phyloP scores from a whole-genome alignment of 2,113 vertebrate species.

The Physeter macrocephalus region DNA sequence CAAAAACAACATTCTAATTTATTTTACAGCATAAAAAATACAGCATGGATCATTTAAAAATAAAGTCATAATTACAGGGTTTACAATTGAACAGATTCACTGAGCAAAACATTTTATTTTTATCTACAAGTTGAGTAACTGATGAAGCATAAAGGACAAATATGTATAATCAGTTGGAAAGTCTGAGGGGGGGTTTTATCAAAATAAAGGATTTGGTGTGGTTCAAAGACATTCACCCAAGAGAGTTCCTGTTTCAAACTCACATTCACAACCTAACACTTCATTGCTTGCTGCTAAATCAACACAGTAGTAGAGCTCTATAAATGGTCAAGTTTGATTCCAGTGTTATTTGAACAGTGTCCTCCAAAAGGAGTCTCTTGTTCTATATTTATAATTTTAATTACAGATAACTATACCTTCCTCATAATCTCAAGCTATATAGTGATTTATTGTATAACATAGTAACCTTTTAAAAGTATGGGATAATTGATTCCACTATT shows the following conservation, averaged over 20 bases:
- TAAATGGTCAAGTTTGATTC: not conserved
- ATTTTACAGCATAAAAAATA: not conserved
- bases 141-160: slow-evolving; percentile 20
- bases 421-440: not conserved
- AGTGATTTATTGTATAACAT: not conserved
- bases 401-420: not conserved
- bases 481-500: not conserved
- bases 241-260: slow-evolving; percentile 16
- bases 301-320: not conserved
- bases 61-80: slow-evolving; percentile 19
- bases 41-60: not conserved
- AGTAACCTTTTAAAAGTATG: not conserved
- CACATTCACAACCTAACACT: not conserved
- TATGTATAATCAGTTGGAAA: slow-evolving; percentile 3
- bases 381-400: slow-evolving; percentile 5
- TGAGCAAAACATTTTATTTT: slow-evolving; percentile 48
- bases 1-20: not conserved
- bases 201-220: not conserved
- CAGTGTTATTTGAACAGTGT: not conserved
- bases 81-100: not conserved
- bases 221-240: not conserved
- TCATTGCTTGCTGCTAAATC: not conserved
- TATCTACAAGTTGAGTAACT: slow-evolving; percentile 9
- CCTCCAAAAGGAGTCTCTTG: not conserved
- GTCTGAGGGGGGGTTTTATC: not conserved